Evolutionary conservation across 2,113 vertebrate species (phyloP).

Genomic region (Crotalus helleri): DNA sequence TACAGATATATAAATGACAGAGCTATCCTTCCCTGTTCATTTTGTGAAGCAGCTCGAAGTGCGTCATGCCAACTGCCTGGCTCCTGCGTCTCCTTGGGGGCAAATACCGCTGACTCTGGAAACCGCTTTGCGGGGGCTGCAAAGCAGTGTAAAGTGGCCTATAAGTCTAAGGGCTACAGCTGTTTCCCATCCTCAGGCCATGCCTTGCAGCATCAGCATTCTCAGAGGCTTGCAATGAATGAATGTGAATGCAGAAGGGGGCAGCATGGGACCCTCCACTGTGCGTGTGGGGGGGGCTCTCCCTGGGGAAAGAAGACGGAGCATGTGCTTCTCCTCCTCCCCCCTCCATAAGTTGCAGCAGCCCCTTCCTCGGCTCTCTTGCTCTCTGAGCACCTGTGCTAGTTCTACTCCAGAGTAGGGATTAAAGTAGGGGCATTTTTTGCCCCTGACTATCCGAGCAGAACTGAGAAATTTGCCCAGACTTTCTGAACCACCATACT

Average conservation of each 20-base stretch:
- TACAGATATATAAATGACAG: neutral
- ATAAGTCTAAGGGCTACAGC: too few species aligned
- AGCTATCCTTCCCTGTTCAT: neutral
- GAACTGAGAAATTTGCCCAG: neutral
- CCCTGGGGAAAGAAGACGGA: neutral
- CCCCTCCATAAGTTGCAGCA: neutral
- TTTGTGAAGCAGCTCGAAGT: neutral
- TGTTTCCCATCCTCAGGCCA: neutral
- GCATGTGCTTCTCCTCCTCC: neutral
- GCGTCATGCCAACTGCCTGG: neutral
- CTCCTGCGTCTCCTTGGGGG: neutral
- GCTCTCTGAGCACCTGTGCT: neutral
- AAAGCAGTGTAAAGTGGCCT: too few species aligned
- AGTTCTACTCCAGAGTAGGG: neutral
- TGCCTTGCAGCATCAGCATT: neutral
- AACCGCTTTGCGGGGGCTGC: too few species aligned
- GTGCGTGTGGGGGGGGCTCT: too few species aligned
- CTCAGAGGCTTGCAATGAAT: neutral
- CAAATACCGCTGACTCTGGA: too few species aligned
- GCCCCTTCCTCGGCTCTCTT: neutral
- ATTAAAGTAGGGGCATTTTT: neutral
- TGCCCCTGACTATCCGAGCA: rapidly evolving
- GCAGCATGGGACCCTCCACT: neutral
- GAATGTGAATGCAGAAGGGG: neutral
- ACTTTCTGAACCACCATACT: neutral